phyloP scores from a whole-genome alignment of 2,113 vertebrate species.

The Megaceryle torquata region DNA sequence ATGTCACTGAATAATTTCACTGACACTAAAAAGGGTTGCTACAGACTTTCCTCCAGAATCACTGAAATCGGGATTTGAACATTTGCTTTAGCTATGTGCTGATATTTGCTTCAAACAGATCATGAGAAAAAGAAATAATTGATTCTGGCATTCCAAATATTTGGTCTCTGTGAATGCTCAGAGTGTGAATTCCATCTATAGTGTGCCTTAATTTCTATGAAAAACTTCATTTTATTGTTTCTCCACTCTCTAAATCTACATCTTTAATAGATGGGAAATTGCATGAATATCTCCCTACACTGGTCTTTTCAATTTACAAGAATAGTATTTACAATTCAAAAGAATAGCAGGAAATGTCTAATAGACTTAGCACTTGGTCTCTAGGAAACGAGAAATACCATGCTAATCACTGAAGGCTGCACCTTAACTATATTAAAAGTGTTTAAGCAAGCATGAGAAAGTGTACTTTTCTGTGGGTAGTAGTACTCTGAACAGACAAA shows the following conservation, averaged over 20 bases:
- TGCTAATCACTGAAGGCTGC: conserved; percentile 56
- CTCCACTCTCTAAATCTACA: conserved; percentile 11
- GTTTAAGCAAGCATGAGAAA: conserved; percentile 47
- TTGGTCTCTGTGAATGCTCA: neutral
- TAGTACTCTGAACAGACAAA: neutral
- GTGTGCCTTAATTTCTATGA: conserved; percentile 9
- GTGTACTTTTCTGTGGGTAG: conserved; percentile 12
- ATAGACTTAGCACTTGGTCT: conserved; percentile 65
- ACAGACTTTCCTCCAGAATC: neutral
- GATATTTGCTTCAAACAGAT: conserved; percentile 13
- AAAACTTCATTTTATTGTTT: conserved; percentile 39
- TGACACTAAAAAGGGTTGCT: neutral
- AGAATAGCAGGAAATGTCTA: conserved; percentile 70
- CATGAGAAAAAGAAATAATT: neutral
- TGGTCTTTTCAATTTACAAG: conserved; percentile 64
- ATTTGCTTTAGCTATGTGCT: neutral
- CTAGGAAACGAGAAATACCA: conserved; percentile 66
- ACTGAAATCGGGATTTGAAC: neutral
- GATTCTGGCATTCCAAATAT: neutral
- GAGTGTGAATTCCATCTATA: neutral
- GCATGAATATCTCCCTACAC: conserved; percentile 47
- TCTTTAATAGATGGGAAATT: conserved; percentile 59
- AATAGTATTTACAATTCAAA: conserved; percentile 74
- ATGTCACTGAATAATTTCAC: neutral
- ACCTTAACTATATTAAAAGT: conserved; percentile 45